Conservation (phyloP, 1,140 invertebrate species). For the Sesamia nonagrioides region DNA sequence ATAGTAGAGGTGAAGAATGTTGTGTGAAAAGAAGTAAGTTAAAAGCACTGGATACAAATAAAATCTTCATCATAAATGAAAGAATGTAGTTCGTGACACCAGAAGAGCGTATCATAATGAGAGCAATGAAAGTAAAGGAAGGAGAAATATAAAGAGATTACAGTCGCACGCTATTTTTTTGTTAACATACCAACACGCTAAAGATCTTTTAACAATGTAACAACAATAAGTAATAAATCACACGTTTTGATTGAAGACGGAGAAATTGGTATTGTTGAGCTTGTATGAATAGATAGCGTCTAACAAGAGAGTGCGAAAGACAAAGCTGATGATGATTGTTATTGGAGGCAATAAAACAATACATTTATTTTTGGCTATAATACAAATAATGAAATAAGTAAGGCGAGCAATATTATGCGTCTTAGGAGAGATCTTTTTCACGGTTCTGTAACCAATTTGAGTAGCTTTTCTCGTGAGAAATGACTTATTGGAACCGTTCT, state of each 20-base stretch:
- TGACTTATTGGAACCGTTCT: too few relatives aligned
- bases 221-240: constrained; percentile 15
- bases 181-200: constrained; percentile 6
- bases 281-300: not conserved
- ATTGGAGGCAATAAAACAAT: not conserved
- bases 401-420: too few relatives aligned
- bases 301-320: not conserved
- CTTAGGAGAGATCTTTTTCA: too few relatives aligned
- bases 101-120: not conserved
- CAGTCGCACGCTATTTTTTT: constrained; percentile 25
- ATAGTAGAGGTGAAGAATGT: too few relatives aligned
- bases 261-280: not conserved
- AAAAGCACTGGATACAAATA: not conserved
- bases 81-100: constrained; percentile 7
- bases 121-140: constrained; percentile 40
- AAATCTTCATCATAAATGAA: not conserved
- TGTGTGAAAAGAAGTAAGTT: too few relatives aligned
- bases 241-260: not conserved
- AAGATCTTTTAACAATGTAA: constrained; percentile 2
- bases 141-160: constrained; percentile 31
- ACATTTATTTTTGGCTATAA: too few relatives aligned
- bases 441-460: too few relatives aligned
- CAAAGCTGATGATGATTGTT: not conserved
- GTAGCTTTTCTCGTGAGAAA: too few relatives aligned
- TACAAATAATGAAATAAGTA: too few relatives aligned